These are phyloP conservation scores for Epirrhoe alternata DNA, from an alignment of 2,888 invertebrate species.

Conservation along the genomic window DNA sequence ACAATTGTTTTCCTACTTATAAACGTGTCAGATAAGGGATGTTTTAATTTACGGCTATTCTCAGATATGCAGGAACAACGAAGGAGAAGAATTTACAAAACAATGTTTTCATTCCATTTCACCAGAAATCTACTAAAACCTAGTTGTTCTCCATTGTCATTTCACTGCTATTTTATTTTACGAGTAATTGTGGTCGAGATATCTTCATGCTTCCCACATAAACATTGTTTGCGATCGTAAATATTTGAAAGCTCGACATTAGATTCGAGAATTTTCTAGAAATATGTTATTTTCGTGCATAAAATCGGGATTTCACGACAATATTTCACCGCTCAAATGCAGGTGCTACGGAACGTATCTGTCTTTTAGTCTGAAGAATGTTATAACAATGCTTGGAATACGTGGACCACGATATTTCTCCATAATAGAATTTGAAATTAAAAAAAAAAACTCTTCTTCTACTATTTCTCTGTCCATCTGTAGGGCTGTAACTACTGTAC, in stretches of 20 bases:
- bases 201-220: constrained; percentile 1
- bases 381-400: constrained; percentile 41
- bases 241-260: constrained; percentile 28
- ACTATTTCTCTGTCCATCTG: no score
- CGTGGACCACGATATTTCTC: not conserved
- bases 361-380: constrained; percentile 40
- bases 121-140: not conserved
- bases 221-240: constrained; percentile 21
- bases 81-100: not conserved
- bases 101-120: not conserved
- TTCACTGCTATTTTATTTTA: not conserved
- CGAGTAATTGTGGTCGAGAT: not conserved
- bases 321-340: constrained; percentile 59
- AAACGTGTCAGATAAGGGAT: no score
- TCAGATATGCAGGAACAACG: no score
- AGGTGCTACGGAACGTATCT: constrained; percentile 50
- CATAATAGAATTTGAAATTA: not conserved
- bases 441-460: not conserved
- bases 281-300: constrained; percentile 48
- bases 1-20: no score
- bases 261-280: constrained; percentile 38
- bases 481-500: no score
- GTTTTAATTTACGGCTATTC: no score
- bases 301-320: constrained; percentile 54
- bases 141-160: not conserved